Base-by-base conservation (phyloP, 2,113 vertebrate species). In the Indri indri region DNA sequence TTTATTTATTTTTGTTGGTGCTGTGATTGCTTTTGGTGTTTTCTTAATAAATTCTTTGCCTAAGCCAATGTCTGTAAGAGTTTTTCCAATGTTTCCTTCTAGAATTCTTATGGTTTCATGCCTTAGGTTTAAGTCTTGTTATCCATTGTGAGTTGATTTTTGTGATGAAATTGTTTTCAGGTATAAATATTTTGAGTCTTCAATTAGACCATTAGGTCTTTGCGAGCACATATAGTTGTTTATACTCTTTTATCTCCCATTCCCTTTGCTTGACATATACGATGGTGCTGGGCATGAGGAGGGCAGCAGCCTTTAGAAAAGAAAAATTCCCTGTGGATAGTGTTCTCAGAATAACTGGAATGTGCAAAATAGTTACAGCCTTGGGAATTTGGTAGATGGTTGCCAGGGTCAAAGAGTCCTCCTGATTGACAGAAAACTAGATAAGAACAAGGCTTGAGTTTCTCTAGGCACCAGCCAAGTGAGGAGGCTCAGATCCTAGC, bases 301-400 rank as follows among this genome's bases (percentile, higher is more conserved):
- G 70, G 65, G 71, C 71, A 92, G 50, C 7, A 92, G 59, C 6
- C 14, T 91, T 65, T 34, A 97, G 57, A 65, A 91, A 71, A 82
- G 45, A 23, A 74, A 94, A 98, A 92, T 76, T 95, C 54, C 96
- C 97, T 95, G 79, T 87, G 97, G 98, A 94, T 94, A 89, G 94
- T 98, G 93, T 93, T 94, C 95, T 98, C 92, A 93, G 98, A 97
- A 98, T 96, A 95, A 98, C 96, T 94, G 92, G 95, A 97, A 98
- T 70, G 94, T 96, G 71, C 76, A 89, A 97, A 97, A 81, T n/a
- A 96, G 88, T 92, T 97, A 94, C 59, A 94, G 83, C 95, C 94
- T 98, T 77, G 54, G 96, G 98, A 98, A 98, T 97, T 95, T 97
- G 88, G 96, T 95, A 97, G 93, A 92, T 63, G 94, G 59, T 96